Base-by-base conservation (phyloP, 2,888 invertebrate genomes). In the Lordiphosa fenestrarum region DNA sequence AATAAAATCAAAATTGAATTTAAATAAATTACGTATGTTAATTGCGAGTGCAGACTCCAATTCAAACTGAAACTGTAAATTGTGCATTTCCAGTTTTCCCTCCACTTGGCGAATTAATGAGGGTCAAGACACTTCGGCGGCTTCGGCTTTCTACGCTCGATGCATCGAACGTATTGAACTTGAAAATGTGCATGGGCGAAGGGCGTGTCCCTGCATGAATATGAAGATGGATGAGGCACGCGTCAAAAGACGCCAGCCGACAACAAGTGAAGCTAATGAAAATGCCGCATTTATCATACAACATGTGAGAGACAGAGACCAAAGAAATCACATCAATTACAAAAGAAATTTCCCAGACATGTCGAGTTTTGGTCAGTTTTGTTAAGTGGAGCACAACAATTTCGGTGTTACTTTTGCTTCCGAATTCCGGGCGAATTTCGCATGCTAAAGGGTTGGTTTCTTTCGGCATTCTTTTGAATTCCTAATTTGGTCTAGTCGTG, bases 11-110 rank as follows among this genome's bases (percentile, higher is more conserved):
- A 84, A 75, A 85, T 76, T 80, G 81, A 80, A 85, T 80, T 80
- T 80, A 85, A 85, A 85, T 80, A 85, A 85, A 84, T 80, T 80
- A 85, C 70, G 68, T 83, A 80, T 80, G 80, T 80, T 85, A 83
- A 80, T 83, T 80, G 84, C 62, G 53, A 55, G 53, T 48, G 44
- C 49, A 53, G 58, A 60, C 40, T 30, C 47, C 68, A 62, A 53
- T 49, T 37, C 51, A 69, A 56, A 59, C 55, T 44, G 60, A 81
- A 80, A 66, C 73, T 48, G 65, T 74, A 51, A 69, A 63, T 52
- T 68, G 54, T 48, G 49, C 59, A 59, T 63, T 66, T 58, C 66
- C 46, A 53, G 44, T 55, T 40, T 63, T 53, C n/a, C 21, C 2
- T 42, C 21, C 30, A 25, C 13, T 40, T 47, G 60, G 23, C 23